Conservation (phyloP, 1,140 invertebrate species). For the Matsumurasca onukii region DNA sequence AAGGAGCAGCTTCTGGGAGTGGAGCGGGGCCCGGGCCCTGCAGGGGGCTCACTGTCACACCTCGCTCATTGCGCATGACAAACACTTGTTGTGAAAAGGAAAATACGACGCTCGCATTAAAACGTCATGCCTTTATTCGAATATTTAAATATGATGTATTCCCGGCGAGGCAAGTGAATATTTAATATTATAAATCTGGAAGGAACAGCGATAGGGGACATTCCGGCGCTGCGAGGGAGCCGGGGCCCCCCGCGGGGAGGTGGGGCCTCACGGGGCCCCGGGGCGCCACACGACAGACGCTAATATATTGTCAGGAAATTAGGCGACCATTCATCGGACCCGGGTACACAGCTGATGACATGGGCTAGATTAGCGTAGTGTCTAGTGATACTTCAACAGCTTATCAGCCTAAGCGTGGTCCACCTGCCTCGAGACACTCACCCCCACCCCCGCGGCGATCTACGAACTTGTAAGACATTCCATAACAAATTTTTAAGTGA, state of each 20-base stretch:
- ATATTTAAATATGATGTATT: slow-evolving; percentile 26
- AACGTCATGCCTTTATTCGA: slow-evolving; percentile 26
- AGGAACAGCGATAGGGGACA: slow-evolving; percentile 16
- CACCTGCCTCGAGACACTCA: too few relatives aligned
- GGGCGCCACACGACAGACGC: slow-evolving; percentile 9
- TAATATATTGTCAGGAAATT: slow-evolving; percentile 29
- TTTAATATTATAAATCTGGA: slow-evolving; percentile 25
- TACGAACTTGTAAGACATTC: too few relatives aligned
- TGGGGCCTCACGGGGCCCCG: too few relatives aligned
- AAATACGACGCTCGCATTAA: slow-evolving; percentile 22
- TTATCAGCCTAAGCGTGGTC: neutral
- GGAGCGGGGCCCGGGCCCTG: neutral
- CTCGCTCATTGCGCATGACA: slow-evolving; percentile 12
- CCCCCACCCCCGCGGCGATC: too few relatives aligned
- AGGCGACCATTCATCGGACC: slow-evolving; percentile 21
- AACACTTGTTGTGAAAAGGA: slow-evolving; percentile 19
- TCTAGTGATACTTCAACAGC: neutral
- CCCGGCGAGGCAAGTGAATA: slow-evolving; percentile 16
- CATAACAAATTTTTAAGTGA: too few relatives aligned
- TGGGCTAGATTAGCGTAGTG: slow-evolving; percentile 10
- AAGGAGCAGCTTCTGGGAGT: neutral
- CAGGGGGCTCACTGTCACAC: neutral
- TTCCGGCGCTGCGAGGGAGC: slow-evolving; percentile 11
- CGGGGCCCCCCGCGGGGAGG: neutral
- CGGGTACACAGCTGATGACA: slow-evolving; percentile 8